These are phyloP conservation scores for Acrocephalus kingi DNA, from an alignment of 2,113 vertebrate species.

Conservation along the genomic window DNA sequence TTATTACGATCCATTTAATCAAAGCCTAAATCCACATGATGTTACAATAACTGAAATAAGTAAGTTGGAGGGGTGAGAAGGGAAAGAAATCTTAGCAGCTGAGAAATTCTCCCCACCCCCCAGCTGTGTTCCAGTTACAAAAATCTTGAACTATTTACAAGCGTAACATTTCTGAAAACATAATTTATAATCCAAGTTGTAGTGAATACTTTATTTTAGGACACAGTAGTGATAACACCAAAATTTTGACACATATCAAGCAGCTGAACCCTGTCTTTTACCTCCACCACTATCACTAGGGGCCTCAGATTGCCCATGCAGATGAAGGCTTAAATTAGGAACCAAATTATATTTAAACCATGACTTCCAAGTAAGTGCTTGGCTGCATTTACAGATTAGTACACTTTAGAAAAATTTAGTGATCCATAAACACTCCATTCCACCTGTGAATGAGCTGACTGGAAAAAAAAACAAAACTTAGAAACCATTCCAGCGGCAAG, in stretches of 20 bases:
- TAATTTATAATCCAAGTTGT: slow-evolving; percentile 26
- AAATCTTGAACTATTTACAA: slow-evolving; percentile 62
- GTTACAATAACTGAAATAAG: slow-evolving; percentile 58
- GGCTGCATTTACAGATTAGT: background rate
- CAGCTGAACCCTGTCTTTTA: background rate
- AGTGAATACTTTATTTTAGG: slow-evolving; percentile 47
- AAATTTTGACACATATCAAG: background rate
- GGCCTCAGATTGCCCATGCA: background rate
- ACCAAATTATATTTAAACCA: background rate
- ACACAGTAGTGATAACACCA: slow-evolving; percentile 22
- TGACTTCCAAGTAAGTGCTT: background rate
- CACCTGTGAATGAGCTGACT: slow-evolving; percentile 6
- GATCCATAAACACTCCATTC: background rate
- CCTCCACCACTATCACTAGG: background rate
- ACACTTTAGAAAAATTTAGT: background rate
- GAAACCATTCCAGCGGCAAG: background rate
- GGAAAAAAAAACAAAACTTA: background rate
- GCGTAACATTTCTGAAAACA: slow-evolving; percentile 35
- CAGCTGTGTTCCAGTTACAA: slow-evolving; percentile 65
- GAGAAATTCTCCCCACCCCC: slow-evolving; percentile 52
- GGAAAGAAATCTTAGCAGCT: slow-evolving; percentile 61
- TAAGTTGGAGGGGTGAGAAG: background rate
- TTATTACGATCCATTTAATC: slow-evolving; percentile 47
- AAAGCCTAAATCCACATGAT: slow-evolving; percentile 39
- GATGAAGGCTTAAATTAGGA: background rate